A percentile compares a stretch with the other conserved stretches of the same genome.
phyloP scores from a whole-genome alignment of 2,113 vertebrate genomes.

The Thermophis baileyi region DNA sequence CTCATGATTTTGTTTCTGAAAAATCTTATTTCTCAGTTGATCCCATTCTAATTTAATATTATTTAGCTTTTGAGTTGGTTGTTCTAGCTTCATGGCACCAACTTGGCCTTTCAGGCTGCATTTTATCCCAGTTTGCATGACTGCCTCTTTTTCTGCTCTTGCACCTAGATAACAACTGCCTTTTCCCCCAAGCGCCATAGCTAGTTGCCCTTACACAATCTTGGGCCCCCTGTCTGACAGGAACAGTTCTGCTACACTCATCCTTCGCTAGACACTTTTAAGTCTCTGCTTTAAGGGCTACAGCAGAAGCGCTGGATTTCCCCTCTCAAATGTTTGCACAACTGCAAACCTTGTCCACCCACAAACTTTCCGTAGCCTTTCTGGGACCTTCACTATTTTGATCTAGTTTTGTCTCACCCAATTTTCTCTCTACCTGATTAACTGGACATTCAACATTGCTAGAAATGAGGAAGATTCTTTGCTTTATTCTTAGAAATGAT shows the following conservation, averaged over 20 bases:
- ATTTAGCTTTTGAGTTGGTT: neutral
- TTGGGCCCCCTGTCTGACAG: no score
- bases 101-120: neutral
- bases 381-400: neutral
- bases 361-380: neutral
- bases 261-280: neutral
- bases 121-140: neutral
- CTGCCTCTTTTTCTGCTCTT: neutral
- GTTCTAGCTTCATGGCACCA: neutral
- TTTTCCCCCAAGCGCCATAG: neutral
- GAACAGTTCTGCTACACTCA: neutral
- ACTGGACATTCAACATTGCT: neutral
- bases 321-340: neutral
- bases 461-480: neutral
- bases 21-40: neutral
- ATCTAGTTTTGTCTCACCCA: neutral
- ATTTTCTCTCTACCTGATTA: neutral
- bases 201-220: neutral
- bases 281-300: neutral
- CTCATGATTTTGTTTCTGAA: neutral
- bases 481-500: neutral
- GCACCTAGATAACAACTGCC: neutral
- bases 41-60: neutral
- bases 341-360: neutral
- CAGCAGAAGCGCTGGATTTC: neutral